Evolutionary conservation across 2,888 invertebrate species (phyloP), one percentile per base, ranked within the genome.

Genomic region (Pogonocherus hispidulus): DNA sequence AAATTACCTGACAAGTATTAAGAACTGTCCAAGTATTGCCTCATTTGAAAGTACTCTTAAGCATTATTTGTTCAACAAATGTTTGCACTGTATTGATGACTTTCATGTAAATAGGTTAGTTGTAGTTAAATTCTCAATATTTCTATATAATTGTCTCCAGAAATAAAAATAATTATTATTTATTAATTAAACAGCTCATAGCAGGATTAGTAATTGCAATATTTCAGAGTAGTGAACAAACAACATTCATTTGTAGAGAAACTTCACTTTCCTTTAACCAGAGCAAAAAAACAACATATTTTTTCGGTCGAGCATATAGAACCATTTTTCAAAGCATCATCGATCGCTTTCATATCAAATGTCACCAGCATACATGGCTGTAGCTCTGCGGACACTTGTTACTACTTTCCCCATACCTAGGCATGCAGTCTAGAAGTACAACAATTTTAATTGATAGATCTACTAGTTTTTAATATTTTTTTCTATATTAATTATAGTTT

Each of bases 381-480:
- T 20, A 55, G n/a, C 51, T 18, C 2, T 27, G 27, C 22, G 9
- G 22, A 20, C 35, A 16, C 20, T 41, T 20, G 20, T 20, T 16
- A 37, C 65, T 67, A 55, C 67, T 66, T 63, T 60, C 67, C 55
- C 67, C 37, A 6, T 27, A 27, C 8, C 4, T 27, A 27, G 27
- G 11, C 14, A n/a, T 20, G 41, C 20, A 41, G 27, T 55, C n/a
- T 55, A 19, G 11, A 32, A 32, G 16, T 51, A 56, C 54, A 56
- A 67, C 63, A 67, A 63, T 44, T 47, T 56, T 63, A 56, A 67
- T 63, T 41, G 55, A 63, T 49, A 18, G 67, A 56, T 57, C 19
- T 63, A 51, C 55, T 62, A 62, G 60, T 67, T 62, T 14, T 18
- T 44, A 19, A 37, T 46, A 44, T 9, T 32, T 32, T 32, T 11